Conservation (phyloP, 2,888 invertebrate species). For the Adineta ricciae region DNA sequence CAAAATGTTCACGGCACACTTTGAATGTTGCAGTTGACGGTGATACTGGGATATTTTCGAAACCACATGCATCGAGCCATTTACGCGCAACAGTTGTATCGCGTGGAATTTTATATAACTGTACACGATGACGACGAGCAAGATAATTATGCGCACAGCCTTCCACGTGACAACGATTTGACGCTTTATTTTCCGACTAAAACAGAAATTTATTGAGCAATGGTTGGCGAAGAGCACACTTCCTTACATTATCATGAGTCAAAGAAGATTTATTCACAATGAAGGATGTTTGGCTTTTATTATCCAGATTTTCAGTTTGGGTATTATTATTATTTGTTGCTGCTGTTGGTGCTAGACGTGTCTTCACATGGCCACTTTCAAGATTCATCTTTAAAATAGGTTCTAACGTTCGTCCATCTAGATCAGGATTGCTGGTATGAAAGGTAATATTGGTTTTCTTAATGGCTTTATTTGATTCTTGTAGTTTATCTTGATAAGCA, state of each 20-base stretch:
- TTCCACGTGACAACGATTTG: neutral
- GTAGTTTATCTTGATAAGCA: conserved; percentile 33
- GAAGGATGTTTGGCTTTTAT: conserved; percentile 3
- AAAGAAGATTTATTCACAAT: neutral
- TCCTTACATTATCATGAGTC: conserved; percentile 14
- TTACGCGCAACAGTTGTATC: neutral
- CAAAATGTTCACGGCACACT: conserved; percentile 10
- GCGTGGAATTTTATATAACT: conserved; percentile 22
- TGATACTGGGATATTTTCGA: neutral
- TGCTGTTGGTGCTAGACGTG: conserved; percentile 18
- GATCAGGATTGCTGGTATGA: neutral
- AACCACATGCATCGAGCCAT: conserved; percentile 17
- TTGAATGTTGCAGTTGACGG: neutral
- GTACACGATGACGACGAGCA: neutral
- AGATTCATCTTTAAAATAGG: conserved; percentile 19
- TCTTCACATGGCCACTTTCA: conserved; percentile 20
- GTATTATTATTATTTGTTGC: neutral
- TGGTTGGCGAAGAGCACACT: neutral
- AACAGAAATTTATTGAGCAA: neutral
- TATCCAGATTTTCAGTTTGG: neutral
- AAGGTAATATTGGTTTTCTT: conserved; percentile 17
- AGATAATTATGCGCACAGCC: conserved; percentile 12
- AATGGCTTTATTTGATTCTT: neutral
- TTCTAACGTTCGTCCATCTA: conserved; percentile 16
- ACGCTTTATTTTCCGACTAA: conserved; percentile 16